These are phyloP conservation scores for Sabellastarte sp. DNA, from an alignment of 2,888 invertebrate genomes.

Conservation along the genomic window DNA sequence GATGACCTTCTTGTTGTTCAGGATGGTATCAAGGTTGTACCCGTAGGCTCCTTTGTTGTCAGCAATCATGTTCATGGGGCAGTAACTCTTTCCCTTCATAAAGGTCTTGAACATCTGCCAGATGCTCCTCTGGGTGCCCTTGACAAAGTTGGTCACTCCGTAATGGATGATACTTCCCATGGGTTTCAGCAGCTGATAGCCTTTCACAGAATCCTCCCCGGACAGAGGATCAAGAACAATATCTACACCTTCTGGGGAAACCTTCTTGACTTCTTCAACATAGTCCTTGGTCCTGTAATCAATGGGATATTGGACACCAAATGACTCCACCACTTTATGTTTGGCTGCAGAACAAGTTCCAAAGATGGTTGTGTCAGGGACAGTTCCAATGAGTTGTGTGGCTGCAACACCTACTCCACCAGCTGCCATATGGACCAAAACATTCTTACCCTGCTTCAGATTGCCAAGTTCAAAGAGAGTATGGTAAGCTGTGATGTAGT, in stretches of 20 bases:
- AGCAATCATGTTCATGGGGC: conserved; percentile 53
- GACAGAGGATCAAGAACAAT: conserved; percentile 34
- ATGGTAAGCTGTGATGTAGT: too few relatives aligned
- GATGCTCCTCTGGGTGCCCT: too few relatives aligned
- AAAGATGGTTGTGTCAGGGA: too few relatives aligned
- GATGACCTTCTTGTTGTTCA: conserved; percentile 66
- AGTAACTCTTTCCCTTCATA: conserved; percentile 55
- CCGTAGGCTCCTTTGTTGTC: conserved; percentile 64
- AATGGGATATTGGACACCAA: conserved; percentile 72
- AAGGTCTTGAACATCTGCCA: conserved; percentile 37
- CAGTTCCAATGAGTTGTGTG: too few relatives aligned
- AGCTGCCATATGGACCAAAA: too few relatives aligned
- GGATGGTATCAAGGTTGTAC: conserved; percentile 74
- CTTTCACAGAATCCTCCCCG: conserved; percentile 31
- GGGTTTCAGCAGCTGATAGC: conserved; percentile 31
- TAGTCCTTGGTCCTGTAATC: conserved; percentile 76
- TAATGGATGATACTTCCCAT: conserved; percentile 35
- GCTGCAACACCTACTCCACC: too few relatives aligned
- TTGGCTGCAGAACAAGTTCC: too few relatives aligned
- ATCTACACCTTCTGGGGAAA: conserved; percentile 43
- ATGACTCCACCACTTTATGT: too few relatives aligned
- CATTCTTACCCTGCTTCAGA: too few relatives aligned
- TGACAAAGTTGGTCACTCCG: too few relatives aligned
- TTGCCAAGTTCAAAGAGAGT: too few relatives aligned
- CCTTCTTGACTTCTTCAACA: conserved; percentile 70